Evolutionary conservation across 2,797 vertebrate genomes (phyloP).

Genomic region (Phaenicophaeus curvirostris): DNA sequence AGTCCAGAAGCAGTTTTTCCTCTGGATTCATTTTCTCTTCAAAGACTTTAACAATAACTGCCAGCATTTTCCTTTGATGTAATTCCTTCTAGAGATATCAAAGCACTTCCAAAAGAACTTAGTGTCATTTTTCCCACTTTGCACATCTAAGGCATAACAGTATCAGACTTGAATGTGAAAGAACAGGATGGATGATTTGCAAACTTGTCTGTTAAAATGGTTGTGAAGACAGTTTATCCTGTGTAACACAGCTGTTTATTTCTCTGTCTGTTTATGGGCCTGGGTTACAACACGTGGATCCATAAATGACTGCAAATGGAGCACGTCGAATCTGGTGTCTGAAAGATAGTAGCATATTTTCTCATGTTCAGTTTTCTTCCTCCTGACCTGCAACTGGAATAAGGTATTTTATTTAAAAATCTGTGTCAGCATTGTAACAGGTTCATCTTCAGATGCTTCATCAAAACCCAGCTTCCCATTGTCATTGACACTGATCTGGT

Average conservation of each 20-base stretch:
- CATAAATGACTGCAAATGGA: not conserved
- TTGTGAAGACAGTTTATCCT: not conserved
- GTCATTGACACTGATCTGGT: not conserved
- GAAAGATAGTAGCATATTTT: not conserved
- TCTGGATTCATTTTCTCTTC: not conserved
- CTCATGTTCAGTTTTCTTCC: not conserved
- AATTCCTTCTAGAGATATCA: not conserved
- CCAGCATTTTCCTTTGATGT: not conserved
- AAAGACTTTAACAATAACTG: not conserved
- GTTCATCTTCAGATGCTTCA: not conserved
- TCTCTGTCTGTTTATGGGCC: not conserved
- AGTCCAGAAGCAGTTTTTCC: not conserved
- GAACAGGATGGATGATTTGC: not conserved
- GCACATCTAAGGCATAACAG: not conserved
- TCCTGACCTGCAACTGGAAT: not conserved
- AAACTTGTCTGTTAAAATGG: not conserved
- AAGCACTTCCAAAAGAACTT: not conserved
- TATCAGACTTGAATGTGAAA: not conserved
- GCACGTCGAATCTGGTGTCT: not conserved
- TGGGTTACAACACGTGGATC: not conserved
- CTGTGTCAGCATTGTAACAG: not conserved
- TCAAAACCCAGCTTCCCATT: not conserved
- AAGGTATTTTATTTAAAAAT: not conserved
- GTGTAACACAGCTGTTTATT: not conserved
- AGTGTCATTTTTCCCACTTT: not conserved